Conservation (phyloP, 2,888 invertebrate genomes). For the Microctonus hyperodae region DNA sequence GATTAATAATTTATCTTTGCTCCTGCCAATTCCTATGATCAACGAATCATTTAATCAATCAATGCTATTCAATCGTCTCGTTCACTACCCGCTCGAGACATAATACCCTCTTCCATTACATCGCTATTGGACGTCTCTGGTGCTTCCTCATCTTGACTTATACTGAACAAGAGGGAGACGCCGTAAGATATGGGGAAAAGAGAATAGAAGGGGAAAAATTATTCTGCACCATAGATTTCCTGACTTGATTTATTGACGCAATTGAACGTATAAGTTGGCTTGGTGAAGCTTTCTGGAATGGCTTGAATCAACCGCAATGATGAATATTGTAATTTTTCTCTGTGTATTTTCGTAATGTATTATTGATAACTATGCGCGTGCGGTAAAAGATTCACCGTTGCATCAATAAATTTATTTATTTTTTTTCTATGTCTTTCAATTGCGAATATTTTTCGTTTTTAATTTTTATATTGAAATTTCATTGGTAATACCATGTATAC, state of each 20-base stretch:
- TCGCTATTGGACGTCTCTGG: conserved; percentile 37
- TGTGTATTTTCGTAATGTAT: conserved; percentile 39
- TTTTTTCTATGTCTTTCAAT: neutral
- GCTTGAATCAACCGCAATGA: conserved; percentile 44
- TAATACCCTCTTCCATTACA: conserved; percentile 43
- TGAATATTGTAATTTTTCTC: conserved; percentile 53
- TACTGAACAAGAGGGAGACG: conserved; percentile 4
- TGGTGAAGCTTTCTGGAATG: conserved; percentile 33
- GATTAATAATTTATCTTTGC: conserved; percentile 7
- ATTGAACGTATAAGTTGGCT: conserved; percentile 41
- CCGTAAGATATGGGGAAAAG: conserved; percentile 9
- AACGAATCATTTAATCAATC: conserved; percentile 27
- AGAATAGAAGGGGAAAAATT: conserved; percentile 40
- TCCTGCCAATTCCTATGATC: conserved; percentile 23
- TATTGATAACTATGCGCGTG: conserved; percentile 16
- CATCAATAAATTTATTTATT: neutral
- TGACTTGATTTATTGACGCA: conserved; percentile 54
- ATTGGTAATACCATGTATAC: neutral
- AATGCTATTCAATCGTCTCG: conserved; percentile 21
- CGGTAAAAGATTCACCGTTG: neutral
- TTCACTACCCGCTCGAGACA: conserved; percentile 16
- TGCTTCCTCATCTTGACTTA: conserved; percentile 39
- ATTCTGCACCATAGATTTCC: conserved; percentile 50
- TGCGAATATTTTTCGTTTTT: neutral
- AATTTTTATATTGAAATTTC: neutral